Base-by-base conservation (phyloP, 2,888 invertebrate species). In the Orthosia gothica region DNA sequence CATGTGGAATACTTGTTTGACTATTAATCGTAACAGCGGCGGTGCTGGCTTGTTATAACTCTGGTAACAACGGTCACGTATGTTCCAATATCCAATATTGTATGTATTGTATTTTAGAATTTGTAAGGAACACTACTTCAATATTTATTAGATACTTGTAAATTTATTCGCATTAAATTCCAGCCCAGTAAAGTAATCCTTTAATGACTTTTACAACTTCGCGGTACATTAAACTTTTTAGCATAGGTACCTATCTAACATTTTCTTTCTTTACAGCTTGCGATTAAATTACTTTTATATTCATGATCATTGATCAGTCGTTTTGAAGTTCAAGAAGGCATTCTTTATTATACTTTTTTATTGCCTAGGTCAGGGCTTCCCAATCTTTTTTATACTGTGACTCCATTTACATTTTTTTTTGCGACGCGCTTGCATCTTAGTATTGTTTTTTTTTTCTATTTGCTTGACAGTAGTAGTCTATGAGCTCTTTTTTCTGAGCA, bases 141-240 rank as follows among this genome's bases (percentile, higher is more conserved):
- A 26, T 57, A 26, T 76, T 65, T 26, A 70, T 57, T 52, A 68
- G 32, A 49, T 66, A 65, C 40, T 79, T 65, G 58, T 68, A 68
- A 61, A 74, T 74, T 70, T 74, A 73, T 69, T 82, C 61, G 13
- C 61, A 69, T 63, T 69, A 69, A 78, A 32, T 65, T 68, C 26
- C 11, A 63, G 66, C 62, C 40, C 62, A 45, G 61, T 68, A 68
- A 82, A 79, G 54, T 71, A 72, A 72, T 83, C 67, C 50, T 79
- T 70, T 70, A 83, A 75, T 67, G 75, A 83, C 83, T 82, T 71
- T 83, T 47, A 79, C 59, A 79, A 74, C 70, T 71, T 62, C 62
- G 67, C 76, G 64, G 80, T 23, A 71, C 83, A 79, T 79, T 82
- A 81, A 79, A 70, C 69, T 72, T 59, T 68, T 83, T 75, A 65